Conservation (phyloP, 1,140 invertebrate species). For the Amphibalanus amphitrite region DNA sequence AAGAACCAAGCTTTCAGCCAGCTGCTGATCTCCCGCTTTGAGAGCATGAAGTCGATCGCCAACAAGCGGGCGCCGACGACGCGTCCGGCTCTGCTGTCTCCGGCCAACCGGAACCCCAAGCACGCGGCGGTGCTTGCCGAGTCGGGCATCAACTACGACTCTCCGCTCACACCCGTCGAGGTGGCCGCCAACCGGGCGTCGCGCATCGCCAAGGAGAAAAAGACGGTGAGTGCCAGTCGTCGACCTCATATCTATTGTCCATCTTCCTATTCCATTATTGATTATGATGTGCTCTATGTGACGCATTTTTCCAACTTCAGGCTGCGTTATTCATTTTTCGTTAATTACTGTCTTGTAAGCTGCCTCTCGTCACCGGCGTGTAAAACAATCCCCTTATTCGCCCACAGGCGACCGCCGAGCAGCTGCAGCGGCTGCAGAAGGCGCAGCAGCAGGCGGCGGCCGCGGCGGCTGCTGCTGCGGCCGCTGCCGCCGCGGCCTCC, state of each 20-base stretch:
- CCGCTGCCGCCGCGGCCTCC: slow-evolving; percentile 8
- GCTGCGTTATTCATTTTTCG: no score
- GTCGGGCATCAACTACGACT: slow-evolving; percentile 67
- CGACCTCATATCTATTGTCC: no score
- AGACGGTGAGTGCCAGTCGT: slow-evolving; percentile 23
- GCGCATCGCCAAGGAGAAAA: slow-evolving; percentile 62
- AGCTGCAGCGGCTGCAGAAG: slow-evolving; percentile 10
- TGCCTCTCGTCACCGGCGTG: no score
- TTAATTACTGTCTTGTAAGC: no score
- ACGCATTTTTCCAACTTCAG: no score
- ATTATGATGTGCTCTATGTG: no score
- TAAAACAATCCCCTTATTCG: no score
- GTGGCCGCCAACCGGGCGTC: slow-evolving; percentile 69
- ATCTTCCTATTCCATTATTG: no score
- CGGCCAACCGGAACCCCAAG: slow-evolving; percentile 55
- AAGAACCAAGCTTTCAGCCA: slow-evolving; percentile 57
- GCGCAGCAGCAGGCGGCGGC: slow-evolving; percentile 14
- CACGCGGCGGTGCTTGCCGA: slow-evolving; percentile 64
- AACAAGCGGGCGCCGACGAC: slow-evolving; percentile 47
- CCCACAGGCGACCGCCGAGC: slow-evolving; percentile 7
- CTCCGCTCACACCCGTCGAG: slow-evolving; percentile 60
- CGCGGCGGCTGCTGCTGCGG: slow-evolving; percentile 9
- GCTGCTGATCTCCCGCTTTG: slow-evolving; percentile 51
- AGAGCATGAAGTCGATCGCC: slow-evolving; percentile 52
- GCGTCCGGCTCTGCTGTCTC: slow-evolving; percentile 47